Conservation (phyloP, 1,140 invertebrate genomes). For the Drosophila murphyi region DNA sequence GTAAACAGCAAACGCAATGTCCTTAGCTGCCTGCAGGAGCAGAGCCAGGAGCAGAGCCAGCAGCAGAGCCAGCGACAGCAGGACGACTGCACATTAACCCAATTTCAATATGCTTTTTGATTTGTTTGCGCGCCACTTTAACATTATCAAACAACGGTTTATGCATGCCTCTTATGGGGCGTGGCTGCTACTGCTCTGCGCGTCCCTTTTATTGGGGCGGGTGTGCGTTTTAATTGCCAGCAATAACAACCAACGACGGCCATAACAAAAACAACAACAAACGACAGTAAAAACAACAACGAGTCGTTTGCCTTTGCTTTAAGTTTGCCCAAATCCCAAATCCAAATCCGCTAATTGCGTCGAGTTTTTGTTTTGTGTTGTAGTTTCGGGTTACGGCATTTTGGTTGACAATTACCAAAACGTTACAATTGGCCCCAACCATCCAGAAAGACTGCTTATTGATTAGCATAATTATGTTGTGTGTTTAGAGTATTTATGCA, state of each 20-base stretch:
- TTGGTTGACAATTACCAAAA: slow-evolving; percentile 7
- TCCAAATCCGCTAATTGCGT: slow-evolving; percentile 74
- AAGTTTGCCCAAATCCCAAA: slow-evolving; percentile 65
- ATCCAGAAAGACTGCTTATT: slow-evolving; percentile 57
- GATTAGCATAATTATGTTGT: slow-evolving; percentile 67
- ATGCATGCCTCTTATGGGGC: slow-evolving; percentile 33
- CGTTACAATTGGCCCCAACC: slow-evolving; percentile 41
- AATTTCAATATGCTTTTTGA: slow-evolving; percentile 84
- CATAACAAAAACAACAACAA: slow-evolving; percentile 57
- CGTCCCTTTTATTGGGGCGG: background rate
- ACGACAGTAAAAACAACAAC: slow-evolving; percentile 25
- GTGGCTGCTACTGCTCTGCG: slow-evolving; percentile 13
- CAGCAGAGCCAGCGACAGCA: background rate
- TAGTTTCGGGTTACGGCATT: slow-evolving; percentile 47
- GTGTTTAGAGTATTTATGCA: background rate
- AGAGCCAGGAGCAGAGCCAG: slow-evolving; percentile 27
- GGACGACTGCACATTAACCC: slow-evolving; percentile 73
- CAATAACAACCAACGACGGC: slow-evolving; percentile 76
- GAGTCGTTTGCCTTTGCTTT: slow-evolving; percentile 52
- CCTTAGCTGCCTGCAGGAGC: slow-evolving; percentile 49
- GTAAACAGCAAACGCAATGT: slow-evolving; percentile 72
- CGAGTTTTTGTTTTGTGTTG: slow-evolving; percentile 70
- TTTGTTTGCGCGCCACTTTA: slow-evolving; percentile 81
- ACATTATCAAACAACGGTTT: slow-evolving; percentile 83
- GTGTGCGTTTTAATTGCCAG: slow-evolving; percentile 77